Evolutionary conservation across 2,113 vertebrate genomes (phyloP).

Genomic region (Uria aalge): DNA sequence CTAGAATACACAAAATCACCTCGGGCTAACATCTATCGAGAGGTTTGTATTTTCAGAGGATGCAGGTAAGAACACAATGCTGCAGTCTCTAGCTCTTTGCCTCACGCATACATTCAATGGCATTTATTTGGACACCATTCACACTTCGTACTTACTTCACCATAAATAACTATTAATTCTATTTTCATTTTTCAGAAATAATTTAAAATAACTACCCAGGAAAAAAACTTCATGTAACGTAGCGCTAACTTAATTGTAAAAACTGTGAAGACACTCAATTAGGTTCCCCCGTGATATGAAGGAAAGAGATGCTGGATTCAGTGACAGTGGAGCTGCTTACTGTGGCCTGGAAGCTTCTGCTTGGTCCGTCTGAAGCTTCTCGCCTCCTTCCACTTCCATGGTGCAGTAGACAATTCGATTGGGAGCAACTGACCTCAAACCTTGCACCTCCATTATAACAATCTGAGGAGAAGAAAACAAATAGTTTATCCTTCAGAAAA

Average conservation of each 20-base stretch:
- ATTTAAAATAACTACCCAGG: background rate
- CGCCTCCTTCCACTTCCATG: slow-evolving; percentile 97
- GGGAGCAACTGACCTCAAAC: slow-evolving; percentile 91
- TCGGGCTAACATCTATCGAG: background rate
- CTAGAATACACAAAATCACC: slow-evolving; percentile 2
- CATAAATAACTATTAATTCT: background rate
- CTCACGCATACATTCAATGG: background rate
- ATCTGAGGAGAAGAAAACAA: slow-evolving; percentile 77
- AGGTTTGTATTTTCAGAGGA: background rate
- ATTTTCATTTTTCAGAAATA: background rate
- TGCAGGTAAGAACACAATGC: background rate
- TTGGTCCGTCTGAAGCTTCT: slow-evolving; percentile 97
- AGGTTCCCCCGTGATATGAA: background rate
- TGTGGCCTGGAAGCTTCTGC: slow-evolving; percentile 96
- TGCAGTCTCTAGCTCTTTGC: background rate
- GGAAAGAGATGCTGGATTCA: background rate
- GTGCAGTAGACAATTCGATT: slow-evolving; percentile 97
- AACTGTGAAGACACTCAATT: background rate
- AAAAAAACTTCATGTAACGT: background rate
- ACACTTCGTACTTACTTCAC: background rate
- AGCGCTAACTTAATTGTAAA: background rate
- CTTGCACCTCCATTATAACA: slow-evolving; percentile 94
- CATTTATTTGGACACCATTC: background rate
- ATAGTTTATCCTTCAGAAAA: background rate
- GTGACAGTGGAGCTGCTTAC: slow-evolving; percentile 74